These are phyloP conservation scores for Ctenosaura bakeri DNA, from an alignment of 2,797 vertebrate genomes.

Conservation along the genomic window DNA sequence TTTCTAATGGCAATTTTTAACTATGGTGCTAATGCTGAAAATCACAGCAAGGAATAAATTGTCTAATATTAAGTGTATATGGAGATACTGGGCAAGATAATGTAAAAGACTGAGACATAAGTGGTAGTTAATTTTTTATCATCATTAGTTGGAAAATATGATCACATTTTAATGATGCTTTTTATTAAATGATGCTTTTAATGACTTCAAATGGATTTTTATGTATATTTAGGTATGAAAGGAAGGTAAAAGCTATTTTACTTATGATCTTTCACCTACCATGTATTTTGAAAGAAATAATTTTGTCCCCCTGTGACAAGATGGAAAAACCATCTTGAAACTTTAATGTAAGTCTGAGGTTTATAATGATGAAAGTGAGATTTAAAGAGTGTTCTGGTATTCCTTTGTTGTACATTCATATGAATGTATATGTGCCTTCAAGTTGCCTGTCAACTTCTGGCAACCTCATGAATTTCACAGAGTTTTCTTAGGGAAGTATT, in stretches of 20 bases:
- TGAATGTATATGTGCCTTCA: not conserved
- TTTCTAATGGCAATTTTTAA: not conserved
- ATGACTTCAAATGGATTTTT: slow-evolving; percentile 31
- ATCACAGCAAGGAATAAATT: not conserved
- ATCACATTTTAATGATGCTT: not conserved
- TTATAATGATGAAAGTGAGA: slow-evolving; percentile 46
- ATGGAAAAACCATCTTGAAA: slow-evolving; percentile 29
- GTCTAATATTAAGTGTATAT: not conserved
- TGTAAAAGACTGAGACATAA: not conserved
- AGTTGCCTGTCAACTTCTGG: too few relatives aligned
- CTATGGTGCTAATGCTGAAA: not conserved
- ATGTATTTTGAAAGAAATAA: slow-evolving; percentile 1
- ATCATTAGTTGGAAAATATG: slow-evolving; percentile 28
- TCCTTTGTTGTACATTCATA: slow-evolving; percentile 16
- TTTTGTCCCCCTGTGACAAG: slow-evolving; percentile 23
- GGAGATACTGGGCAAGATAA: not conserved
- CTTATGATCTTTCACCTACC: not conserved
- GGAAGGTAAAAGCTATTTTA: not conserved
- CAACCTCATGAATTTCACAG: too few relatives aligned
- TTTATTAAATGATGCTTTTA: slow-evolving; percentile 12
- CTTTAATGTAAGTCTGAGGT: slow-evolving; percentile 2
- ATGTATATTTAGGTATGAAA: not conserved
- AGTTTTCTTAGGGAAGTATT: too few relatives aligned
- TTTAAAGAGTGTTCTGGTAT: slow-evolving; percentile 37
- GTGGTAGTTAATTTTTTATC: slow-evolving; percentile 14